Conservation (phyloP, 2,797 vertebrate genomes). For the Sebastolobus alascanus region DNA sequence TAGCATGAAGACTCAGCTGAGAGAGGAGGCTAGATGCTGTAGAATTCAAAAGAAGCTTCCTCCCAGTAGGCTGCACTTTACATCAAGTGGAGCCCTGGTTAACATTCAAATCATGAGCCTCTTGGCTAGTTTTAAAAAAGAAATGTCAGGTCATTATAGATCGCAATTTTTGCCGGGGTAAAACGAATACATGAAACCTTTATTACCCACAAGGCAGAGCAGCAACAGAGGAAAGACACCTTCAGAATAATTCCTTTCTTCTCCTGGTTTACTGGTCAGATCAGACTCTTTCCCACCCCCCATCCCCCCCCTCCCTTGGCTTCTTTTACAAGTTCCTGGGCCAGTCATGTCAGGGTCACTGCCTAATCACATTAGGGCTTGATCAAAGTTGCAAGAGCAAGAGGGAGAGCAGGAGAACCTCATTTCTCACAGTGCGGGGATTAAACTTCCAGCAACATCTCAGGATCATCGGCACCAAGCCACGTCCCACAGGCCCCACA, state of each 20-base stretch:
- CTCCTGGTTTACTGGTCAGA: constrained; percentile 79
- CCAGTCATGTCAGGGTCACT: constrained; percentile 86
- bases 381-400: constrained; percentile 84
- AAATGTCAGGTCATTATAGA: constrained; percentile 90
- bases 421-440: constrained; percentile 81
- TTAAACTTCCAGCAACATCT: constrained; percentile 81
- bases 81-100: constrained; percentile 76
- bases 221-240: constrained; percentile 80
- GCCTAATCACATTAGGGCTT: constrained; percentile 84
- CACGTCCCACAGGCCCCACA: constrained; percentile 60
- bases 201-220: constrained; percentile 88
- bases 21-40: constrained; percentile 41
- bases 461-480: constrained; percentile 61
- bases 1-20: constrained; percentile 55
- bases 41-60: constrained; percentile 71
- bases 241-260: constrained; percentile 85
- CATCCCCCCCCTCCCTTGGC: background rate
- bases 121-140: constrained; percentile 84
- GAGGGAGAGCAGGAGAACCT: constrained; percentile 73
- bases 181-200: constrained; percentile 91
- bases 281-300: constrained; percentile 47
- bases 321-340: constrained; percentile 78
- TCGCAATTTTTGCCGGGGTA: constrained; percentile 84
- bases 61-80: constrained; percentile 68
- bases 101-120: constrained; percentile 86